Conservation (phyloP, 2,888 invertebrate genomes). For the Archaeoteleia sp. region DNA sequence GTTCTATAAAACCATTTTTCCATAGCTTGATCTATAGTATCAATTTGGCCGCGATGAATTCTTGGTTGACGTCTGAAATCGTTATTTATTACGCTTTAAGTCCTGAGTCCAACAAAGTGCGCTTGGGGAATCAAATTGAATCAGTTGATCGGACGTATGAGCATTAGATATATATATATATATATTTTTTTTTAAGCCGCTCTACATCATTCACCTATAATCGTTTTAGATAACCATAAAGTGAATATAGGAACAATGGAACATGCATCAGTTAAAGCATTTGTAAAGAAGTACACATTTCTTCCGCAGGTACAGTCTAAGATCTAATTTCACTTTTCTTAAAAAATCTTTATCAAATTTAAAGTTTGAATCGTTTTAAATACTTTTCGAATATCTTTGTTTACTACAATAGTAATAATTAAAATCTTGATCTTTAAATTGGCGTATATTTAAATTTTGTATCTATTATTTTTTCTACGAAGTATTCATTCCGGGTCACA, state of each 20-base stretch:
- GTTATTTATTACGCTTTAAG: slow-evolving; percentile 67
- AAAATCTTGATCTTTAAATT: too few relatives aligned
- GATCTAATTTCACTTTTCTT: too few relatives aligned
- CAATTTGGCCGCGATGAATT: slow-evolving; percentile 68
- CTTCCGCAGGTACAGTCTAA: too few relatives aligned
- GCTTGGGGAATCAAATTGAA: slow-evolving; percentile 58
- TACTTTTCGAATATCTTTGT: too few relatives aligned
- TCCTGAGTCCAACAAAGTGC: slow-evolving; percentile 56
- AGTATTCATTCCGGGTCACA: too few relatives aligned
- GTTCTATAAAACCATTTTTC: slow-evolving; percentile 59
- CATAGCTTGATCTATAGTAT: slow-evolving; percentile 68
- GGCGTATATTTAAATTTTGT: too few relatives aligned
- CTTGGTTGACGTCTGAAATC: slow-evolving; percentile 66
- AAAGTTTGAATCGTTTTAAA: too few relatives aligned
- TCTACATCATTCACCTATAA: slow-evolving; percentile 40
- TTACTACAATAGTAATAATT: too few relatives aligned
- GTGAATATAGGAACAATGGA: slow-evolving; percentile 12
- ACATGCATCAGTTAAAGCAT: too few relatives aligned
- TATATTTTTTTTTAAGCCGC: slow-evolving; percentile 40
- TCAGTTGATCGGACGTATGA: slow-evolving; percentile 47
- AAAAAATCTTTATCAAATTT: too few relatives aligned
- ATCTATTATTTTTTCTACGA: too few relatives aligned
- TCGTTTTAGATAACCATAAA: slow-evolving; percentile 23
- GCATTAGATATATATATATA: slow-evolving; percentile 44
- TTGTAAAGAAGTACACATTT: too few relatives aligned